Conservation (phyloP, 2,113 vertebrate species). For the Ranitomeya imitator region DNA sequence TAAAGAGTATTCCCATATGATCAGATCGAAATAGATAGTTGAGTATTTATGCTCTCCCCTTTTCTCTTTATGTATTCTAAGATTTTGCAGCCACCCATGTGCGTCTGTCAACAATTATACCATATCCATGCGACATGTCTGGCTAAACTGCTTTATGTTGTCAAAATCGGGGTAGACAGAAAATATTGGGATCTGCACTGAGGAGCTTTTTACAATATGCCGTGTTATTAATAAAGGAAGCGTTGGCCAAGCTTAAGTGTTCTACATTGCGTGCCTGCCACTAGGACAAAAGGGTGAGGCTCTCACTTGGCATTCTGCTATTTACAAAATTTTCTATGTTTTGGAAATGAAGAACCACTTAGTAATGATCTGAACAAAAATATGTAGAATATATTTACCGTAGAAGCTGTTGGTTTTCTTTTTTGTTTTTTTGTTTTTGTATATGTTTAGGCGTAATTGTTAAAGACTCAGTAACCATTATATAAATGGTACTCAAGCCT, state of each 20-base stretch:
- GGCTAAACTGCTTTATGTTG: conserved; percentile 1
- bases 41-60: neutral
- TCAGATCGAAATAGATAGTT: neutral
- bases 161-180: neutral
- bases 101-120: neutral
- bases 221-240: neutral
- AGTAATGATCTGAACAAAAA: neutral
- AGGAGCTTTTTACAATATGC: neutral
- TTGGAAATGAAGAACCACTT: neutral
- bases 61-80: neutral
- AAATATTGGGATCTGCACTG: neutral
- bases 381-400: neutral
- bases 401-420: neutral
- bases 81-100: neutral
- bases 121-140: neutral
- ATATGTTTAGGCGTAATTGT: neutral
- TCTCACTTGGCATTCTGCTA: neutral
- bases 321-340: neutral
- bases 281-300: neutral
- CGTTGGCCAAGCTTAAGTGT: neutral
- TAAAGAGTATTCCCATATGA: neutral
- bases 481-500: neutral
- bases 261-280: neutral
- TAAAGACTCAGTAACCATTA: neutral
- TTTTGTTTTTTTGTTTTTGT: neutral